Evolutionary conservation across 2,113 vertebrate genomes (phyloP), one percentile per base, ranked within the genome.

Genomic region (Percina caprodes): DNA sequence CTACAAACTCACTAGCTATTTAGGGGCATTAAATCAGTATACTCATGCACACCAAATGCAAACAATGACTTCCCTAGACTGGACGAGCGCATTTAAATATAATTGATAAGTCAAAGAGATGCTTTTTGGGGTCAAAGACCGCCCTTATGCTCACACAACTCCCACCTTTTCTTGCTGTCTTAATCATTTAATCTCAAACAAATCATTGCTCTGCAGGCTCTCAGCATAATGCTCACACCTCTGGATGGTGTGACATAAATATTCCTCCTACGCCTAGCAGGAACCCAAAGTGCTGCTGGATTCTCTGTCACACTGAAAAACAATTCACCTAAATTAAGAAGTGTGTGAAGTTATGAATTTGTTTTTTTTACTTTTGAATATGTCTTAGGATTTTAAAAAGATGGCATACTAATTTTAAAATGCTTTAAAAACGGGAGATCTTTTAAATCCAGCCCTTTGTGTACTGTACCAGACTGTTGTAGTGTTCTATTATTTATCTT

Each of bases 231-330:
- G 66, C 56, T 88, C 72, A 84, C 89, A 85, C 82, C 74, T 89
- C 80, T 85, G 71, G 60, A 83, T 84, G 79, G 81, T 78, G 84
- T 73, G 77, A 78, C 69, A 81, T 69, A 79, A 86, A 88, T 86
- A 82, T 75, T 81, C 81, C 61, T 85, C 70, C 51, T 8, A 70
- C 30, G 8, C 79, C 58, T 74, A 80, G 80, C 86, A 88, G 69
- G 83, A 88, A 67, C 30, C 42, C 19, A 1, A 16, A 82, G 65
- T 77, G 78, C 78, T 82, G 72, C 71, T 76, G 72, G 63, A 74
- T 81, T 79, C 30, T 61, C 69, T 81, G 85, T 79, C 79, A 58
- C 80, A 56, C 60, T 56, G 78, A 77, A 33, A 33, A 33, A 1
- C 4, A 33, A 33, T 6, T 5, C 1, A 35, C 33, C 6, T 35